These are phyloP conservation scores for Formica aserva DNA, from an alignment of 2,888 invertebrate genomes.

Conservation along the genomic window DNA sequence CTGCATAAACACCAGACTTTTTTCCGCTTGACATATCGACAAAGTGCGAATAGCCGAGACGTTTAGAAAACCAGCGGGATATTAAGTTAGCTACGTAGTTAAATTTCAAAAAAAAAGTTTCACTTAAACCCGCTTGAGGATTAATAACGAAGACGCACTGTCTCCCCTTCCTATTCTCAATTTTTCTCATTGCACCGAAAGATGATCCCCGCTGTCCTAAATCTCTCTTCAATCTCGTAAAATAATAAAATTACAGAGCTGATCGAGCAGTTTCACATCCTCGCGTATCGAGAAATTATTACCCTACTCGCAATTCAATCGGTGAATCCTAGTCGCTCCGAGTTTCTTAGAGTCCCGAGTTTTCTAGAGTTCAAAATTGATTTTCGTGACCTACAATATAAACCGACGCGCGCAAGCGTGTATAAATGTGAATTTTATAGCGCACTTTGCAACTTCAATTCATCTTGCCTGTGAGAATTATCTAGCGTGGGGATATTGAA, in stretches of 20 bases:
- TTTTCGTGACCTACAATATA: conserved; percentile 23
- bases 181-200: background rate
- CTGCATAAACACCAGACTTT: conserved; percentile 68
- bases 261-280: conserved; percentile 35
- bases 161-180: conserved; percentile 35
- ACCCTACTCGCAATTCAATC: conserved; percentile 52
- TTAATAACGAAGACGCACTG: conserved; percentile 24
- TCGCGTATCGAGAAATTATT: conserved; percentile 14
- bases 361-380: conserved; percentile 31
- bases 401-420: background rate
- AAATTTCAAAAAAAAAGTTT: conserved; percentile 35
- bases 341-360: conserved; percentile 22
- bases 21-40: conserved; percentile 49
- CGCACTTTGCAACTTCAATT: conserved; percentile 5
- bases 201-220: background rate
- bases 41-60: conserved; percentile 55
- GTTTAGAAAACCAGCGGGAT: conserved; percentile 47
- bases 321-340: conserved; percentile 25
- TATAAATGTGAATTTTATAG: conserved; percentile 25
- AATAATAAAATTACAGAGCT: conserved; percentile 71
- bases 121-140: background rate
- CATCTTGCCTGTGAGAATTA: background rate
- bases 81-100: conserved; percentile 34
- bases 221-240: conserved; percentile 57
- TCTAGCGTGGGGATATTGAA: background rate